Base-by-base conservation (phyloP, 92 coral and sea anemone species). In the Metridium senile region DNA sequence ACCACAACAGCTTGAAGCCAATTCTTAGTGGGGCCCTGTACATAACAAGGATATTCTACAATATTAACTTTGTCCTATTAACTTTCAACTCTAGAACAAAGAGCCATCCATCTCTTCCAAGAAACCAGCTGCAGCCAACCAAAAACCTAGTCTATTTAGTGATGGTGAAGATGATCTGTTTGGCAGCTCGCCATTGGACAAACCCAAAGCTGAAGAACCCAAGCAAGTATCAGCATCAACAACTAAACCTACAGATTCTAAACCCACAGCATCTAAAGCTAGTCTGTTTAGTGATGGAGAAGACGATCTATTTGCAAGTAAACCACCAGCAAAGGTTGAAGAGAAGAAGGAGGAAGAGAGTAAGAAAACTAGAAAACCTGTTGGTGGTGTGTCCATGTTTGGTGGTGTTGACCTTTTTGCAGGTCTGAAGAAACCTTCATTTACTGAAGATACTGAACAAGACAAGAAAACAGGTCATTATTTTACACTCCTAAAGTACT, bases 351-450 rank as follows among this genome's bases (percentile, higher is more conserved):
- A 79, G 31, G 83, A 31, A 61, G 86, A 85, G 33, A 57, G 20
- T 62, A 79, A 85, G 34, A 89, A 89, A 47, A 58, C 87, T 0
- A 81, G 78, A 79, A 90, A 87, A 58, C 94, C 94, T 0, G 89
- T 85, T 1, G 98, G 98, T 2, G 98, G 85, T 31, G 98, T 93
- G 21, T 69, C 98, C 32, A 39, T 93, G 91, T 93, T 93, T 85
- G 98, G 98, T 32, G 98, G 98, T 11, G 93, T 93, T 35, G 98
- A 93, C 72, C 63, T 93, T 45, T 93, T 93, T 80, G 98, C 90
- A 53, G 98, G 98, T n/a, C n/a, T n/a, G 9, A 91, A 93, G 72
- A 93, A 87, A 80, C 98, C 96, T 6, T 82, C 93, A 13, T 89
- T 89, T 82, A 51, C 76, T 47, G 93, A 74, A 54, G 83, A 54